phyloP scores from a whole-genome alignment of 1,140 invertebrate genomes.

The Drosophila insularis region DNA sequence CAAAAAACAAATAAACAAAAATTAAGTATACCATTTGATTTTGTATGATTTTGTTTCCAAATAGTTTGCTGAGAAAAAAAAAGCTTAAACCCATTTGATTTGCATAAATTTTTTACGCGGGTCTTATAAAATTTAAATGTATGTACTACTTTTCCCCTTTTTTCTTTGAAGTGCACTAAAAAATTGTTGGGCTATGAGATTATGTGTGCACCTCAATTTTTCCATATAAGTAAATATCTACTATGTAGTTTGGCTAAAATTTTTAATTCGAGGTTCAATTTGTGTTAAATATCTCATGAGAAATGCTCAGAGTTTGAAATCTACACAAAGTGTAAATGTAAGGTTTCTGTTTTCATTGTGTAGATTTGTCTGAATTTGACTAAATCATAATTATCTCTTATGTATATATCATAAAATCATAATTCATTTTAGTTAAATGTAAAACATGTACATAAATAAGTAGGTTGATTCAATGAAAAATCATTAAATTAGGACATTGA shows the following conservation, averaged over 20 bases:
- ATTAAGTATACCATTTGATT: conserved; percentile 66
- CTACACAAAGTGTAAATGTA: neutral
- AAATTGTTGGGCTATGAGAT: conserved; percentile 48
- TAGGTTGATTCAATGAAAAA: neutral
- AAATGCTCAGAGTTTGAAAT: neutral
- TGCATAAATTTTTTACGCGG: conserved; percentile 31
- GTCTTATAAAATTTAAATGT: neutral
- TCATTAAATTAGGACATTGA: too few species aligned
- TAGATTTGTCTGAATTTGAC: neutral
- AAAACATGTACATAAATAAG: neutral
- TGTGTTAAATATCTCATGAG: conserved; percentile 9
- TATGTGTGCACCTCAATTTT: conserved; percentile 37
- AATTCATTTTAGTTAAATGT: neutral
- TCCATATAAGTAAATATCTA: neutral
- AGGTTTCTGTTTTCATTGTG: neutral
- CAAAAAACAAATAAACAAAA: conserved; percentile 43
- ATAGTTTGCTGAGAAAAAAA: conserved; percentile 58
- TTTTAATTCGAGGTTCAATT: conserved; percentile 27
- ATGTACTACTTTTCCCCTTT: conserved; percentile 14
- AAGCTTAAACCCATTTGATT: conserved; percentile 53
- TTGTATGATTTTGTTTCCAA: conserved; percentile 40
- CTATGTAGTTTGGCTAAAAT: conserved; percentile 51
- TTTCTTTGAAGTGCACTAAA: conserved; percentile 52
- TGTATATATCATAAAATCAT: neutral
- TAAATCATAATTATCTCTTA: too few species aligned